Conservation (phyloP, 2,797 vertebrate species). For the Hoplostethus mediterraneus region DNA sequence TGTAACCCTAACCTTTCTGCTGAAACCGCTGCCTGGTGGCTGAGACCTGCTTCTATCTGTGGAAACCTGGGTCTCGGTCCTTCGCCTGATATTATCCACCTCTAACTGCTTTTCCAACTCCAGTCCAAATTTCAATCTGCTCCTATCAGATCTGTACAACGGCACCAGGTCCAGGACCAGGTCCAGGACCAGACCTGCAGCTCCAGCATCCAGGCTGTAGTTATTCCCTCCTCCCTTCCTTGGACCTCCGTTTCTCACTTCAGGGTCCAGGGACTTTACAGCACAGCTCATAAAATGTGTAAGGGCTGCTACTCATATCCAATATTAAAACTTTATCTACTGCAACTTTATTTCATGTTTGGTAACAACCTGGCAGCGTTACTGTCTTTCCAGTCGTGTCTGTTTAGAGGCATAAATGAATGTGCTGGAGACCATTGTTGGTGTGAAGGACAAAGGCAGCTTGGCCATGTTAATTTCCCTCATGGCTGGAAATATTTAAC, state of each 20-base stretch:
- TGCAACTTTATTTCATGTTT: conserved; percentile 23
- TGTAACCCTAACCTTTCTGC: too few species aligned
- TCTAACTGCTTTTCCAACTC: not conserved
- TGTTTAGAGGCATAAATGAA: conserved; percentile 43
- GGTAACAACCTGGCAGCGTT: conserved; percentile 7
- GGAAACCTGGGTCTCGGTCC: not conserved
- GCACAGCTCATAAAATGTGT: conserved; percentile 50
- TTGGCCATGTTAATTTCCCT: conserved; percentile 56
- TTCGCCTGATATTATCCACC: not conserved
- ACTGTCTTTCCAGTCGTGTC: conserved; percentile 32
- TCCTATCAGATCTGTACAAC: not conserved
- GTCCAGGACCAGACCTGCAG: not conserved
- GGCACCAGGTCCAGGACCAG: not conserved
- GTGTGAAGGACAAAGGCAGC: conserved; percentile 44
- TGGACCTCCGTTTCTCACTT: conserved; percentile 23
- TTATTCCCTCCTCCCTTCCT: not conserved
- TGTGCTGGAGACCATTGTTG: conserved; percentile 26
- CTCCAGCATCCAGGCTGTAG: conserved; percentile 24
- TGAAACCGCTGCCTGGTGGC: not conserved
- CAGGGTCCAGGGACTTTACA: conserved; percentile 48
- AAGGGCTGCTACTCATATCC: conserved; percentile 49
- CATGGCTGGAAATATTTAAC: conserved; percentile 45
- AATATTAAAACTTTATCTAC: conserved; percentile 56
- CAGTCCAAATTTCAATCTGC: not conserved
- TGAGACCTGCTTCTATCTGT: conserved; percentile 14